Evolutionary conservation across 1,140 invertebrate species (phyloP).

Genomic region (Hycleus phaleratus): DNA sequence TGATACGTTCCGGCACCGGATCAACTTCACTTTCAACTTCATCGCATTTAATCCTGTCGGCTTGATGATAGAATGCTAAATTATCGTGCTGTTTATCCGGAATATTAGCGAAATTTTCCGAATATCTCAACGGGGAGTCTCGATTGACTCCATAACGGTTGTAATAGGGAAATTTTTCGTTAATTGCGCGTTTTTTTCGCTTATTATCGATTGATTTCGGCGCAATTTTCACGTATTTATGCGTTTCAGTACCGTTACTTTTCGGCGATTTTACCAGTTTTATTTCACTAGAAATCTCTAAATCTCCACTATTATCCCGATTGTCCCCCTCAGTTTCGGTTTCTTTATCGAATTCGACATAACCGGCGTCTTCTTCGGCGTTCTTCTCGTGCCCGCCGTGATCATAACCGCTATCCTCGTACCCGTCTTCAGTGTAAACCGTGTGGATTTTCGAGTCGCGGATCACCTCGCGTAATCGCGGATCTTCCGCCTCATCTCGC

Average conservation of each 20-base stretch:
- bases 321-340: conserved; percentile 13
- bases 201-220: conserved; percentile 16
- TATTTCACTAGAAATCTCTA: conserved; percentile 32
- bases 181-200: conserved; percentile 4
- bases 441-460: conserved; percentile 63
- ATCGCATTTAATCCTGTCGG: conserved; percentile 40
- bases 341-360: conserved; percentile 21
- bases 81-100: conserved; percentile 48
- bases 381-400: conserved; percentile 64
- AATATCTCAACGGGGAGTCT: conserved; percentile 52
- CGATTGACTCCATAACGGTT: conserved; percentile 29
- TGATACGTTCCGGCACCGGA: conserved; percentile 46
- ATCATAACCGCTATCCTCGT: conserved; percentile 68
- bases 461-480: conserved; percentile 56
- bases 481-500: conserved; percentile 45
- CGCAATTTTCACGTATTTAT: conserved; percentile 29
- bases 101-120: conserved; percentile 48
- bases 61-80: conserved; percentile 53
- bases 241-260: conserved; percentile 21
- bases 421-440: conserved; percentile 70
- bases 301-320: not conserved
- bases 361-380: conserved; percentile 47
- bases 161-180: conserved; percentile 34
- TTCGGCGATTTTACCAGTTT: conserved; percentile 23
- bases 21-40: conserved; percentile 46